Evolutionary conservation across 2,888 invertebrate genomes (phyloP), one percentile per base, ranked within the genome.

Genomic region (Xiphydria camelus): DNA sequence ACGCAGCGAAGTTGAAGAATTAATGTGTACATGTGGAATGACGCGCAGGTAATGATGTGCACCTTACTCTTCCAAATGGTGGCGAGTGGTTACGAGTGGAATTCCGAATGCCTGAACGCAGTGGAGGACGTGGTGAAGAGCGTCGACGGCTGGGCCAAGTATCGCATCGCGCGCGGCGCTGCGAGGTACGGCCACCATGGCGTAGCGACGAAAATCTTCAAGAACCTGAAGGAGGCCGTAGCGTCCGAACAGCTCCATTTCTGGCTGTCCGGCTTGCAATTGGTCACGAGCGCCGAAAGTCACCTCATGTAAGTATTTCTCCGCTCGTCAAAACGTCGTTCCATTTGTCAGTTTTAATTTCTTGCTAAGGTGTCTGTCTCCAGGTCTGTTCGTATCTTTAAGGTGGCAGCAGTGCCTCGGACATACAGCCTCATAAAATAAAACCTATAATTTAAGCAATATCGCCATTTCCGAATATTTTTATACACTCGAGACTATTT

Each of bases 191-290:
- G 90, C 0, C 91, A 92, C 70, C 89, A 89, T 64, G 79, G 80
- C 36, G 76, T 90, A 17, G 89, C 89, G 0, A 82, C 85, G 0
- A 76, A 77, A 4, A 81, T 91, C 21, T 82, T 88, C 60, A 76
- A 80, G 18, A 78, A 79, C 32, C 75, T 91, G 19, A 81, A 84
- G 2, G 83, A 83, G 33, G 80, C 84, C 53, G 89, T 90, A 0
- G 89, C 91, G 10, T 89, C 91, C 21, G 95, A 95, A 67, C 88
- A 92, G 60, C 84, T 90, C 35, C 90, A 94, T 66, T 91, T 93
- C 66, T 96, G 94, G 89, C 76, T 95, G 40, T 83, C 86, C 0
- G 89, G 91, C 0, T 75, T 96, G n/a, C 82, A 87, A 49, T 82
- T 88, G 48, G 83, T 91, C 53, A 86, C 88, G 0, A 81, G 81